Percentiles rank a stretch among this genome's conserved stretches.
phyloP scores from a whole-genome alignment of 2,888 invertebrate genomes.

The Patella caerulea region DNA sequence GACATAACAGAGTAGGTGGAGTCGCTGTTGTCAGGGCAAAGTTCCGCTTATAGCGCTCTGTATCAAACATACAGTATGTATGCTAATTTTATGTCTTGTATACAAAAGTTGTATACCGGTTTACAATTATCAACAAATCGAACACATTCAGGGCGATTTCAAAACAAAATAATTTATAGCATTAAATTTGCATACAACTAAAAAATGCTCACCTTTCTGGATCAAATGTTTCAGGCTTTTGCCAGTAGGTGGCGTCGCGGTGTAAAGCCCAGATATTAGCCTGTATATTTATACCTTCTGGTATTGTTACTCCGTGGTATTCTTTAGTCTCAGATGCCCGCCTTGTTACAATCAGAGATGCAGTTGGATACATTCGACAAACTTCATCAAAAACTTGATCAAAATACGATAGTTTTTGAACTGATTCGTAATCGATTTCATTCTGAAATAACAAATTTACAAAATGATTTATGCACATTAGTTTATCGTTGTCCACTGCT shows the following conservation, averaged over 20 bases:
- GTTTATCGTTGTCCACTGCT: too few relatives aligned
- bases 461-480: too few relatives aligned
- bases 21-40: too few relatives aligned
- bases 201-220: slow-evolving; percentile 52
- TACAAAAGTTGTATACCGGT: too few relatives aligned
- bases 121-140: too few relatives aligned
- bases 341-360: slow-evolving; percentile 59
- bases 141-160: too few relatives aligned
- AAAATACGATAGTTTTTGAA: slow-evolving; percentile 67
- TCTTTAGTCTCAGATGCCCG: slow-evolving; percentile 46
- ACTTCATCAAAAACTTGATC: slow-evolving; percentile 72
- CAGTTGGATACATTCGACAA: slow-evolving; percentile 71
- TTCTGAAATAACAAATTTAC: slow-evolving; percentile 29
- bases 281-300: slow-evolving; percentile 59
- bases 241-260: slow-evolving; percentile 55
- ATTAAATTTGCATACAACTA: not conserved
- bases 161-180: not conserved
- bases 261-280: slow-evolving; percentile 63
- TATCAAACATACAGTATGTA: too few relatives aligned
- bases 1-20: too few relatives aligned
- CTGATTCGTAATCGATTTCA: slow-evolving; percentile 63
- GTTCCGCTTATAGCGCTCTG: too few relatives aligned
- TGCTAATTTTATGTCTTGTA: too few relatives aligned
- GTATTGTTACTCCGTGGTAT: slow-evolving; percentile 51
- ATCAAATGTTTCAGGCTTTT: slow-evolving; percentile 50